Base-by-base conservation (phyloP, 1,140 invertebrate species). In the Drosophila murphyi region DNA sequence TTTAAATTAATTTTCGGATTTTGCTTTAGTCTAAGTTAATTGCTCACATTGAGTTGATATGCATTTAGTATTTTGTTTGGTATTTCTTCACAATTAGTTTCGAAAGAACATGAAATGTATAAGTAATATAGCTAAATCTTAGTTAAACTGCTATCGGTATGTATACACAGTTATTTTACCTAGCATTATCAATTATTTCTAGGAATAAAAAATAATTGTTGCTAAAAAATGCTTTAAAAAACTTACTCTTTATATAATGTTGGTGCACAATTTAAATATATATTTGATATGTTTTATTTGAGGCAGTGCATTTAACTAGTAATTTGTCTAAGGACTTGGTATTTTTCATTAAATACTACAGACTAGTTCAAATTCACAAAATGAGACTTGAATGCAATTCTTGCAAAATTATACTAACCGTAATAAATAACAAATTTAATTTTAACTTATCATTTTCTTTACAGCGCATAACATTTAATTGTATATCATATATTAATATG, bases 171-270 rank as follows among this genome's bases (percentile, higher is more conserved):
- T 52, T 41, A 43, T 41, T 32, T 63, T 20, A 61, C 39, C 41
- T 56, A 74, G 41, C 41, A 52, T 48, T 37, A 56, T 6, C 57
- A 12, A n/a, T 56, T 56, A 10, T 6, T 57, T 63, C 72, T 75
- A 79, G 55, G 64, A 78, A 76, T 76, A 65, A 48, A 60, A 88
- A 87, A 88, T 74, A 83, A 88, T 72, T 79, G 60, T 82, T 69
- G 47, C 85, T 83, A 88, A 87, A 87, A 86, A 87, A 78, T 83
- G 67, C 54, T 76, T 74, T 72, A 81, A 87, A 82, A 79, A 87
- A 87, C 69, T 76, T 82, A 83, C 48, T 48, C 10, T 34, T 43
- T 67, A 50, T 54, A 47, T 39, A 34, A 69, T 12, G n/a, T 63
- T 57, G 61, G 81, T 83, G 81, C 81, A 77, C 52, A 70, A 68